A percentile compares a stretch with the other conserved stretches of the same genome.
Evolutionary conservation across 2,888 invertebrate genomes (phyloP).

Genomic region (Drosophila greeni): DNA sequence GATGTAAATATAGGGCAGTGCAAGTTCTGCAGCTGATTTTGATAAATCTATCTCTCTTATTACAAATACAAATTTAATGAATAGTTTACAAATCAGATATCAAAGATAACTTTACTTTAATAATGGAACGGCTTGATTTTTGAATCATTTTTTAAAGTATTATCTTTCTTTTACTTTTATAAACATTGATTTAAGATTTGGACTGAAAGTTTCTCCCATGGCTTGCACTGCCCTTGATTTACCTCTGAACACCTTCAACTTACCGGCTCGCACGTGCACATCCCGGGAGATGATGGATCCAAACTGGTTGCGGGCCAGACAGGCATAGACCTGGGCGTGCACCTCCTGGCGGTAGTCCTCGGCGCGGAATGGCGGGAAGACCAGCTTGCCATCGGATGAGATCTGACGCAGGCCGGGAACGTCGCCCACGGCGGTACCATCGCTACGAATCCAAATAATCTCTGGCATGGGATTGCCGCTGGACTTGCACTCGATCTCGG

Average conservation of each 20-base stretch:
- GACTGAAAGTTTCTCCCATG: neutral
- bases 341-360: slow-evolving; percentile 96
- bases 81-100: no score
- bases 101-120: no score
- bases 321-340: slow-evolving; percentile 95
- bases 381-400: slow-evolving; percentile 93
- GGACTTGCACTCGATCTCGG: slow-evolving; percentile 94
- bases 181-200: neutral
- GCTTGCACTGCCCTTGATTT: slow-evolving; percentile 51
- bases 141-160: no score
- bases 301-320: slow-evolving; percentile 92
- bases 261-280: slow-evolving; percentile 97
- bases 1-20: slow-evolving; percentile 50
- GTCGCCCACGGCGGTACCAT: slow-evolving; percentile 94
- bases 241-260: slow-evolving; percentile 63
- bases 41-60: neutral
- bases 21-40: slow-evolving; percentile 28
- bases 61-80: no score
- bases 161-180: neutral
- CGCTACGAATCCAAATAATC: slow-evolving; percentile 94
- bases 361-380: slow-evolving; percentile 96
- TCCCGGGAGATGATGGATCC: slow-evolving; percentile 94
- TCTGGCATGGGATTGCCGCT: slow-evolving; percentile 93
- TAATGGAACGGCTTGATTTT: no score
- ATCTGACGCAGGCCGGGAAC: slow-evolving; percentile 93